phyloP scores from a whole-genome alignment of 2,797 vertebrate species.

The Melanotaenia trifasciata region DNA sequence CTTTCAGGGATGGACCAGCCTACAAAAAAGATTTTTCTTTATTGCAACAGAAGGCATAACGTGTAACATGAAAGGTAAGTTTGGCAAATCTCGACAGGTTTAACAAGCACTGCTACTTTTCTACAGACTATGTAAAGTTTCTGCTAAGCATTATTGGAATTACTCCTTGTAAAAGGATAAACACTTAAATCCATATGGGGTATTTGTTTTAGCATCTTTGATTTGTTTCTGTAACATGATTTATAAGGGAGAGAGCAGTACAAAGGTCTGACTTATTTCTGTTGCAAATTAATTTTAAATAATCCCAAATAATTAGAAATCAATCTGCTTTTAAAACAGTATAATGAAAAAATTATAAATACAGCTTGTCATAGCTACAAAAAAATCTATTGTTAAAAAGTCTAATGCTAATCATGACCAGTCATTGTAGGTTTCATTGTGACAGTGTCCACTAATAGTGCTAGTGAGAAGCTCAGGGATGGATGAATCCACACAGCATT shows the following conservation, averaged over 20 bases:
- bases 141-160: not conserved
- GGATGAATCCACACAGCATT: not conserved
- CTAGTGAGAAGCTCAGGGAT: not conserved
- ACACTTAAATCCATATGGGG: not conserved
- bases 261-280: not conserved
- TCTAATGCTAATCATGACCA: not conserved
- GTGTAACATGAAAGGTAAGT: not conserved
- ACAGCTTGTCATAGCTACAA: not conserved
- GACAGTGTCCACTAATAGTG: not conserved
- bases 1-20: not conserved
- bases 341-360: not conserved
- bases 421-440: not conserved
- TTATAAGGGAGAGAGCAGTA: not conserved
- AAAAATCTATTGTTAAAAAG: not conserved
- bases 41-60: rapidly evolving
- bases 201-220: not conserved
- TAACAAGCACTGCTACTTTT: not conserved
- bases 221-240: not conserved
- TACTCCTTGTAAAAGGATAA: not conserved
- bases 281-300: not conserved
- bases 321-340: not conserved
- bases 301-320: not conserved
- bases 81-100: not conserved
- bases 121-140: not conserved
- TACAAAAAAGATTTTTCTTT: not conserved